These are phyloP conservation scores for Eupithecia subfuscata DNA, from an alignment of 2,888 invertebrate genomes.

Conservation along the genomic window DNA sequence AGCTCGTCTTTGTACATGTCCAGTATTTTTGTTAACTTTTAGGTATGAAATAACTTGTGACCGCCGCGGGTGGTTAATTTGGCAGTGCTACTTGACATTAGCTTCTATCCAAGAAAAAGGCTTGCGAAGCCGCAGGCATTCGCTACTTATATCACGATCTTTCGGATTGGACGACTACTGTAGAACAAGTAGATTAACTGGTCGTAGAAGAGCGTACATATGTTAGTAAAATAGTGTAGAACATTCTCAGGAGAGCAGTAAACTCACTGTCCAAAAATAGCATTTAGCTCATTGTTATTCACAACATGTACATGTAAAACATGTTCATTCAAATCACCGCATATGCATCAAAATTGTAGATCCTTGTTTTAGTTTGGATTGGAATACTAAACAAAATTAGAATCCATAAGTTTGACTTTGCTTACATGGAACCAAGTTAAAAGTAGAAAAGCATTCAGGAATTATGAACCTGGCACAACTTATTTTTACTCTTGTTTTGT, in stretches of 20 bases:
- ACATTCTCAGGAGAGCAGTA: background rate
- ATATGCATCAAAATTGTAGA: background rate
- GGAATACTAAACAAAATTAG: background rate
- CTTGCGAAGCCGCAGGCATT: no score
- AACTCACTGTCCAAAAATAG: background rate
- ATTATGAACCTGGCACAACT: background rate
- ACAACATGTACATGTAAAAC: background rate
- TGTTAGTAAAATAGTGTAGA: background rate
- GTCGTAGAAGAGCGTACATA: background rate
- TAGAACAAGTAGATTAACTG: background rate
- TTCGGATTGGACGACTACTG: background rate
- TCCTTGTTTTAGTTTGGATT: background rate
- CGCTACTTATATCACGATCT: background rate
- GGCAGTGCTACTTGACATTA: no score
- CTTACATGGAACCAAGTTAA: background rate
- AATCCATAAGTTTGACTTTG: background rate
- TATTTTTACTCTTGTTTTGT: background rate
- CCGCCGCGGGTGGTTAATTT: no score
- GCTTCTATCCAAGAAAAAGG: no score
- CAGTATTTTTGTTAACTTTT: no score
- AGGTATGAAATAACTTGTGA: no score
- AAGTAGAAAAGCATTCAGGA: background rate
- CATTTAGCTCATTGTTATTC: background rate
- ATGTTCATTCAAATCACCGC: background rate
- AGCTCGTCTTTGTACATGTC: no score